Percentiles rank a stretch among this genome's conserved stretches.
phyloP scores from a whole-genome alignment of 2,113 vertebrate genomes.

The Vidua chalybeata region DNA sequence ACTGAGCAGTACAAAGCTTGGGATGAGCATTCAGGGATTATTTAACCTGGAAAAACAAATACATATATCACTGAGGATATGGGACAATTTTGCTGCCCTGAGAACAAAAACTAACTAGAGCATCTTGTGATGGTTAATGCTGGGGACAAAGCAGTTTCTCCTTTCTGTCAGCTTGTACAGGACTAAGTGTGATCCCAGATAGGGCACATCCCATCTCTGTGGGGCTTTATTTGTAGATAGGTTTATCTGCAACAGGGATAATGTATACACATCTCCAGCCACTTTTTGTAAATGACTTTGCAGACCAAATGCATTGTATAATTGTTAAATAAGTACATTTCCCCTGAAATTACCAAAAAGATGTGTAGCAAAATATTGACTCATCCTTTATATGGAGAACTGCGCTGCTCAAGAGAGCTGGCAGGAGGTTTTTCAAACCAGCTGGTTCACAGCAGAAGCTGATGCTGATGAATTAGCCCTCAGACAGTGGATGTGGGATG shows the following conservation, averaged over 20 bases:
- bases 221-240: not conserved
- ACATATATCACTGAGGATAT: not conserved
- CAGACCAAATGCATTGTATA: not conserved
- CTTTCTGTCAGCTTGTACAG: not conserved
- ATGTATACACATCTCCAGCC: not conserved
- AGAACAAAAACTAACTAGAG: not conserved
- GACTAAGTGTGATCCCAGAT: not conserved
- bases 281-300: not conserved
- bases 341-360: not conserved
- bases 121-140: not conserved
- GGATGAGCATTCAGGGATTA: not conserved
- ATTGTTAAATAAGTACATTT: not conserved
- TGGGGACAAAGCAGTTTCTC: not conserved
- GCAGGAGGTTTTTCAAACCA: not conserved
- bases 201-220: not conserved
- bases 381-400: not conserved
- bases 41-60: not conserved
- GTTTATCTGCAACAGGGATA: not conserved
- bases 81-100: not conserved
- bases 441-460: not conserved
- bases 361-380: not conserved
- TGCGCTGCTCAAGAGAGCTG: not conserved
- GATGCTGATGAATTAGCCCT: not conserved
- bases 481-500: not conserved
- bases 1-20: not conserved